Conservation (phyloP, 2,797 vertebrate species). For the Sphenodon punctatus region DNA sequence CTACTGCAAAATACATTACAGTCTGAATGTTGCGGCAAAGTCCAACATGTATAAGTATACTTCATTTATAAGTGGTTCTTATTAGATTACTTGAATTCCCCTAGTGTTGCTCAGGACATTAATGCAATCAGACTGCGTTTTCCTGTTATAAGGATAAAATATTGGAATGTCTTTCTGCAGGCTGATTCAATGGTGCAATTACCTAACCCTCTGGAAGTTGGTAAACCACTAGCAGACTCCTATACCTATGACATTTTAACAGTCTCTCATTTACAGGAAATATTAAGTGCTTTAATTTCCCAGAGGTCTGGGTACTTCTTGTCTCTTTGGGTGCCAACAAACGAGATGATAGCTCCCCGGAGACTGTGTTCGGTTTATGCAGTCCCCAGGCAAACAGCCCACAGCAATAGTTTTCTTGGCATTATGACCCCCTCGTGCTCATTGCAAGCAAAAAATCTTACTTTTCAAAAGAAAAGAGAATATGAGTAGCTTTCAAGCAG, state of each 20-base stretch:
- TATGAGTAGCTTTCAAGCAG: no score
- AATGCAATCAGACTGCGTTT: neutral
- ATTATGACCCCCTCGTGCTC: no score
- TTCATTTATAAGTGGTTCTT: neutral
- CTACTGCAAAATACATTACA: neutral
- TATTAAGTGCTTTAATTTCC: neutral
- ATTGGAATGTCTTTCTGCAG: neutral
- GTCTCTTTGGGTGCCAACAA: no score
- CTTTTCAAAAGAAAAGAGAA: no score
- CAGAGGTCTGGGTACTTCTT: neutral
- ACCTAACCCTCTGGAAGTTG: neutral
- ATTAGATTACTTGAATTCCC: accelerated
- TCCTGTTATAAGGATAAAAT: neutral
- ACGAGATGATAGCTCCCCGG: no score
- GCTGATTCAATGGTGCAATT: neutral
- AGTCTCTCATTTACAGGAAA: no score
- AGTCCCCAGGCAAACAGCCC: no score
- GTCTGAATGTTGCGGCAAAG: neutral
- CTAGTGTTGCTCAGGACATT: neutral
- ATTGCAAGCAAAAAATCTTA: no score
- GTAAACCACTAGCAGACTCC: no score
- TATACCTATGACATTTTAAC: no score
- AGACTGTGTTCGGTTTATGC: no score
- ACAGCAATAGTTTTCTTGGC: no score
- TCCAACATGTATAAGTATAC: neutral